A percentile compares a stretch with the other conserved stretches of the same genome.
These are phyloP conservation scores for Euwallacea fornicatus DNA, from an alignment of 1,140 invertebrate genomes.

Conservation along the genomic window DNA sequence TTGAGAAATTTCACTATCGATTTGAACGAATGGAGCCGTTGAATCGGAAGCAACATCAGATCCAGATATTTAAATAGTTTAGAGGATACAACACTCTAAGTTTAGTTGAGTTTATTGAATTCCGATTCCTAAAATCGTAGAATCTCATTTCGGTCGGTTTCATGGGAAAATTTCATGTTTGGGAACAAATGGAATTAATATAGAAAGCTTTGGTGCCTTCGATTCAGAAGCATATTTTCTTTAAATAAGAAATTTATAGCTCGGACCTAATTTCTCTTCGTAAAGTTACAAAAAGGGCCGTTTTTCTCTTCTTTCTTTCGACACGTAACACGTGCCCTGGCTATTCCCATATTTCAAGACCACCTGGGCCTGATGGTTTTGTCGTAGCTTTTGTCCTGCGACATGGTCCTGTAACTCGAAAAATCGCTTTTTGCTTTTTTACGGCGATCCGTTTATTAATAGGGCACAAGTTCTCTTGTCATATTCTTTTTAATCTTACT, in stretches of 20 bases:
- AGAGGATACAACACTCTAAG: neutral
- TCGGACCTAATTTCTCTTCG: neutral
- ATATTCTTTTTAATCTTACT: too few species aligned
- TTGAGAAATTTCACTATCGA: neutral
- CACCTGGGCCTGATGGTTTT: slow-evolving; percentile 22
- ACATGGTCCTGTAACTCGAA: too few species aligned
- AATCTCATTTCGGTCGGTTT: too few species aligned
- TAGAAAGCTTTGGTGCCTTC: neutral
- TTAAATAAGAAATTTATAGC: slow-evolving; percentile 1
- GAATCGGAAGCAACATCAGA: slow-evolving; percentile 6
- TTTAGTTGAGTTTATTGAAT: neutral
- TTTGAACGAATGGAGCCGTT: slow-evolving; percentile 8
- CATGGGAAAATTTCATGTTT: neutral
- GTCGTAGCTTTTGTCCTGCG: slow-evolving; percentile 22
- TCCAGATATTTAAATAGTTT: slow-evolving; percentile 14
- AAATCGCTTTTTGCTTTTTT: too few species aligned
- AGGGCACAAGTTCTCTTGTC: too few species aligned
- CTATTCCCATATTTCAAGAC: slow-evolving; percentile 17
- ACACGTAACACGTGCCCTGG: slow-evolving; percentile 14
- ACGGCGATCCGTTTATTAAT: too few species aligned
- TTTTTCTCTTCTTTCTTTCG: slow-evolving; percentile 1
- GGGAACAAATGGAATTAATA: neutral
- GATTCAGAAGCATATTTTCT: neutral
- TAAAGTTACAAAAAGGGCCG: neutral
- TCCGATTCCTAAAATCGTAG: too few species aligned